Evolutionary conservation across 2,113 vertebrate genomes (phyloP), one percentile per base, ranked within the genome.

Genomic region (Dipodomys spectabilis): DNA sequence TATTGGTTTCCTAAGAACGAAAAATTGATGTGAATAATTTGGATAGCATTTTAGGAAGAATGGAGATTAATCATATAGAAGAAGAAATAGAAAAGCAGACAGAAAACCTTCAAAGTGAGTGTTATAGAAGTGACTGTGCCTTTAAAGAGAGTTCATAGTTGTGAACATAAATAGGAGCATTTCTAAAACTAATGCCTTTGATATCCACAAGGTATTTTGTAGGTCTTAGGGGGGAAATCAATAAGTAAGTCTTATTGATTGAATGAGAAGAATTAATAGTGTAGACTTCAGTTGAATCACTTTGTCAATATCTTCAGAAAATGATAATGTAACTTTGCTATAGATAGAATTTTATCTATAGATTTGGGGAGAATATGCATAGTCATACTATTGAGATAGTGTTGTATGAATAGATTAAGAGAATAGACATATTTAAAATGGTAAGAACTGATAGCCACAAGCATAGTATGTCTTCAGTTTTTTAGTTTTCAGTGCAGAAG

Each of bases 1-100:
- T 65, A 28, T 65, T 93, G 32, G 44, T 90, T 87, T 90, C 67
- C 27, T 90, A 82, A 93, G 91, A 53, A 82, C 28, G 20, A 60
- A 86, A 90, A 23, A 8, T 87, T 83, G 32, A 90, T 72, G 32
- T 82, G 71, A 28, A 1, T 53, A 57, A 28, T 78, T 60, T 87
- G 91, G 65, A 90, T 28, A 86, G 18, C 25, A 28, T 64, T 86
- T 62, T 95, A 45, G 69, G 86, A 7, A 27, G 86, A 84, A 92
- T 90, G 69, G 49, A 77, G 4, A 65, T 89, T 73, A 72, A 57
- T 9, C 79, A 77, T n/a, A 64, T 67, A 78, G 65, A 92, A 65
- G 65, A 94, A 60, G 72, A 78, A 88, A 12, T 65, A 67, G 73
- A 74, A 83, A 62, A 57, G 8, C 45, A 74, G 67, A 45, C 57